Base-by-base conservation (phyloP, 2,797 vertebrate species). In the Pseudochirops cupreus region DNA sequence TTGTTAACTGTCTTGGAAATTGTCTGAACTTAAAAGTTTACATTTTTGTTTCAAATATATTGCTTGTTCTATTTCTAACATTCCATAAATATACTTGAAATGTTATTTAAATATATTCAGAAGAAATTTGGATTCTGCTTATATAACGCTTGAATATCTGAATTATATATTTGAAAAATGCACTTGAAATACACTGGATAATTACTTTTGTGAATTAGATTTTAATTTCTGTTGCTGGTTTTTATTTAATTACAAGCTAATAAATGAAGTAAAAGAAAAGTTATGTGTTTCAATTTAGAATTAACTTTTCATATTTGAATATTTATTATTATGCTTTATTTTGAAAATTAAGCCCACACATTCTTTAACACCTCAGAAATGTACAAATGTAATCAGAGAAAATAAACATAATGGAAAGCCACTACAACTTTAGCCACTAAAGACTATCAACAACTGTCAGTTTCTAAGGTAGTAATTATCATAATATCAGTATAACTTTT, bases 171-270 rank as follows among this genome's bases (percentile, higher is more conserved):
- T 99, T 99, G 99, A 99, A 99, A 98, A 99, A 99, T 99, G 99
- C 99, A 99, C 99, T 99, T 99, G 99, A 99, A 99, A 99, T 99
- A 99, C 99, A 99, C 99, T 99, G 99, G 99, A 99, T 99, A 99
- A 99, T 99, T 99, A 99, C 99, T 99, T 99, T 99, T 99, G 99
- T 99, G 99, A 99, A 99, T 99, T 99, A 99, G 99, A 99, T 99
- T 99, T 99, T 99, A 98, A 99, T 99, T 99, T 99, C 98, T 99
- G 99, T 99, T 99, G 99, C 99, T 99, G 99, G 99, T 99, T 99
- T 98, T 99, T 99, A 99, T 99, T 99, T 99, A 99, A 99, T 99
- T 98, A 99, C 98, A 99, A 99, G 99, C 99, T 99, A 99, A 99
- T 99, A 99, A 99, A 99, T 99, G 99, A 99, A 98, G 97, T 98